Percentiles rank a stretch among this genome's conserved stretches.
phyloP scores from a whole-genome alignment of 2,113 vertebrate species.

The Microcebus murinus region DNA sequence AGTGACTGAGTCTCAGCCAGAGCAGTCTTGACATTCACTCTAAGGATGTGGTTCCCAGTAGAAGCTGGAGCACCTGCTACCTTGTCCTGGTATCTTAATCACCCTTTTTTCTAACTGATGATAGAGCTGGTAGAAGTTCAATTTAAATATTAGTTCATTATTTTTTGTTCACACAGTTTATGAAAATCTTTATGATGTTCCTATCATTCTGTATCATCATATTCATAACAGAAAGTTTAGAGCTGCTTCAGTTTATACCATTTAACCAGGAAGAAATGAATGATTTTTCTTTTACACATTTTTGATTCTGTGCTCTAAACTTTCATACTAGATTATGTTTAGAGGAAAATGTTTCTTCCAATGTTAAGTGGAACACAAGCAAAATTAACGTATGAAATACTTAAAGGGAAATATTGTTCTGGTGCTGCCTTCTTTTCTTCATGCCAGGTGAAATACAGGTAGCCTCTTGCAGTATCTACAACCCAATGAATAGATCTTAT shows the following conservation, averaged over 20 bases:
- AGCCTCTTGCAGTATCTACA: background rate
- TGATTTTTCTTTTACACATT: background rate
- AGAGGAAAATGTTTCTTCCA: background rate
- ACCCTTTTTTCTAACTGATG: background rate
- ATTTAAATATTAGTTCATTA: background rate
- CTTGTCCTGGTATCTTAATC: background rate
- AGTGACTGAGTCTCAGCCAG: background rate
- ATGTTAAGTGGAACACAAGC: background rate
- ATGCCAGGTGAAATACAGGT: background rate
- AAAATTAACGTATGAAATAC: background rate
- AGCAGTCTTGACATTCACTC: background rate
- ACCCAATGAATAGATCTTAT: background rate
- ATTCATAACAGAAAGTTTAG: background rate
- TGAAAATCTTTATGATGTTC: background rate
- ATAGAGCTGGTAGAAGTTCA: background rate
- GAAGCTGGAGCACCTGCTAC: background rate
- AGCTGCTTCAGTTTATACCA: background rate
- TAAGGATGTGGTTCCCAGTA: background rate
- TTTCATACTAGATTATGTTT: background rate
- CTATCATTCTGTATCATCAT: background rate
- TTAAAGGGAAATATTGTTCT: background rate
- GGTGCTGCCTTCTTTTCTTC: background rate
- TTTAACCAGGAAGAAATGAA: background rate
- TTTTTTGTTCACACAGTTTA: background rate
- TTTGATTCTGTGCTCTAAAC: background rate